phyloP scores from a whole-genome alignment of 2,797 vertebrate species.

The Acipenser ruthenus region DNA sequence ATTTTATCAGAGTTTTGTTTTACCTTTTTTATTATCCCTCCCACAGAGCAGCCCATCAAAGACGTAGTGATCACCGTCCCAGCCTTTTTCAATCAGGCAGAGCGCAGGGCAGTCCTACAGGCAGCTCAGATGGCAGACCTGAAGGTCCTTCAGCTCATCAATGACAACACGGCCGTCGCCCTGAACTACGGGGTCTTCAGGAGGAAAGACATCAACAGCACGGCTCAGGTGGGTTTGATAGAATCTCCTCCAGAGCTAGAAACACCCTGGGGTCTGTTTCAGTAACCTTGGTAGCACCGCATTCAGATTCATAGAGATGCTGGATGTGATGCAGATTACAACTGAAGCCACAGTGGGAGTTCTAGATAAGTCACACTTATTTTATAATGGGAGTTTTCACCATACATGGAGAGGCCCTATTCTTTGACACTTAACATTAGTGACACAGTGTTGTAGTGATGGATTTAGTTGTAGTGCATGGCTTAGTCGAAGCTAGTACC shows the following conservation, averaged over 20 bases:
- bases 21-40: not conserved
- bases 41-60: slow-evolving; percentile 86
- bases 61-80: slow-evolving; percentile 88
- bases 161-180: slow-evolving; percentile 88
- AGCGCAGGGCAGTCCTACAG: slow-evolving; percentile 84
- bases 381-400: too few species aligned
- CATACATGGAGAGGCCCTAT: too few species aligned
- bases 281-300: not conserved
- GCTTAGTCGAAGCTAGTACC: too few species aligned
- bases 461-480: too few species aligned
- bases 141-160: slow-evolving; percentile 95
- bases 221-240: slow-evolving; percentile 66
- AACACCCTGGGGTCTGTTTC: not conserved
- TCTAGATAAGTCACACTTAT: too few species aligned
- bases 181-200: slow-evolving; percentile 93
- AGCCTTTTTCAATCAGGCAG: slow-evolving; percentile 92
- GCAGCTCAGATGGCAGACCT: slow-evolving; percentile 80
- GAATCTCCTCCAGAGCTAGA: not conserved
- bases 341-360: too few species aligned
- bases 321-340: too few species aligned
- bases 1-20: not conserved
- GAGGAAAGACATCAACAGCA: slow-evolving; percentile 88
- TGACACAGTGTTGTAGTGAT: too few species aligned
- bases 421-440: too few species aligned
- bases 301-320: too few species aligned